Base-by-base conservation (phyloP, 2,113 vertebrate species). In the Phocoena phocoena region DNA sequence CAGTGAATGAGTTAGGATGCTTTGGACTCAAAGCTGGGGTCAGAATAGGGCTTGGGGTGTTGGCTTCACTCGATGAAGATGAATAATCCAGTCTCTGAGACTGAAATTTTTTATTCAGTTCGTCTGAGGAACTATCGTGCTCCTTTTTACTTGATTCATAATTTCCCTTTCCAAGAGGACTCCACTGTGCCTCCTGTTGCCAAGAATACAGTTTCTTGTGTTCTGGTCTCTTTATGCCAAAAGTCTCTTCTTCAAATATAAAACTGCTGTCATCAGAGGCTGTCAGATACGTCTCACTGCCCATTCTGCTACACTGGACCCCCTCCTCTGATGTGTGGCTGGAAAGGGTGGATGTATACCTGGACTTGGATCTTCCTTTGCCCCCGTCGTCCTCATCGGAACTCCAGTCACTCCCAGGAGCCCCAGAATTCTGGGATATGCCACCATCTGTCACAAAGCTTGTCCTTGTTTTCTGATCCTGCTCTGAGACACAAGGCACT, bases 251-350 rank as follows among this genome's bases (percentile, higher is more conserved):
- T 63, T 99, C 99, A 76, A 99, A 99, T 9, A 99, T 91, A 53
- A 99, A 99, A 97, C 99, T 99, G 97, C 99, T 99, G 98, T 99
- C 99, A 26, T 99, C 99, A 0, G 99, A 99, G 6, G 99, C 99
- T 1, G 99, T 99, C 97, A 99, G 98, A 97, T 99, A 99, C 60
- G 99, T 98, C 94, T 99, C 99, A 20, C 99, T 99, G 50, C 98
- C 98, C 62, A 98, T 97, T 47, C 99, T 99, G 96, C 99, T 99
- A 90, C 98, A 98, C 44, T 97, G 98, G 31, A 97, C 93, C 0
- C 98, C 99, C 18, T 99, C 99, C 96, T 99, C 99, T 0, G 99
- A 99, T 0, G 99, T 99, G 79, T 99, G 98, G 47, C 98, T 99
- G 82, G 99, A 99, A 44, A 99, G 98, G 9, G 98, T 98, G 0